Evolutionary conservation across 2,797 vertebrate genomes (phyloP).

Genomic region (Helarctos malayanus): DNA sequence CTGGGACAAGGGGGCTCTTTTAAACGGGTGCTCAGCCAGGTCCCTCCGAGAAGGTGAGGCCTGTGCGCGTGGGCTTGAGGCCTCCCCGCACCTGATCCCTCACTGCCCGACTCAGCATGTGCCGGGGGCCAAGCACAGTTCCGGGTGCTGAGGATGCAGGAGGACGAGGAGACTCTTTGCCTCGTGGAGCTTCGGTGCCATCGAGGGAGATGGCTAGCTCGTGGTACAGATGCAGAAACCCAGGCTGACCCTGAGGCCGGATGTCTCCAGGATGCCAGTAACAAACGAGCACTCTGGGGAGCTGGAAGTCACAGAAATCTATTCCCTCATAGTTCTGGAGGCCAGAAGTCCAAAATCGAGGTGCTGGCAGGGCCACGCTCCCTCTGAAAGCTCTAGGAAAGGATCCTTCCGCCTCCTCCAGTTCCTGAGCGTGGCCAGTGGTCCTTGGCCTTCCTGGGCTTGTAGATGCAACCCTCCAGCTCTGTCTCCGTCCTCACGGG

Average conservation of each 20-base stretch:
- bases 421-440: rapidly evolving
- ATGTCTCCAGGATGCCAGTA: neutral
- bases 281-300: neutral
- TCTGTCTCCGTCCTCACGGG: neutral
- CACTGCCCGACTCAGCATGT: rapidly evolving
- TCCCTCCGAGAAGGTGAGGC: neutral
- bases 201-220: neutral
- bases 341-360: neutral
- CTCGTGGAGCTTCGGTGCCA: rapidly evolving
- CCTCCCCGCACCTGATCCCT: rapidly evolving
- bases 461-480: rapidly evolving
- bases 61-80: rapidly evolving
- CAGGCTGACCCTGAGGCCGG: rapidly evolving
- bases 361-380: neutral
- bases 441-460: rapidly evolving
- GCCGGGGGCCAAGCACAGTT: rapidly evolving
- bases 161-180: neutral
- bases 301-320: neutral
- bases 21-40: neutral
- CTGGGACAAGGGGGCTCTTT: neutral
- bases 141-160: neutral
- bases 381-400: neutral
- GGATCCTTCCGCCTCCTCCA: neutral
- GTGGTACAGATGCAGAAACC: rapidly evolving
- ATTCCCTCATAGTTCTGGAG: neutral